Evolutionary conservation across 2,797 vertebrate genomes (phyloP), one percentile per base, ranked within the genome.

Genomic region (Coluber constrictor): DNA sequence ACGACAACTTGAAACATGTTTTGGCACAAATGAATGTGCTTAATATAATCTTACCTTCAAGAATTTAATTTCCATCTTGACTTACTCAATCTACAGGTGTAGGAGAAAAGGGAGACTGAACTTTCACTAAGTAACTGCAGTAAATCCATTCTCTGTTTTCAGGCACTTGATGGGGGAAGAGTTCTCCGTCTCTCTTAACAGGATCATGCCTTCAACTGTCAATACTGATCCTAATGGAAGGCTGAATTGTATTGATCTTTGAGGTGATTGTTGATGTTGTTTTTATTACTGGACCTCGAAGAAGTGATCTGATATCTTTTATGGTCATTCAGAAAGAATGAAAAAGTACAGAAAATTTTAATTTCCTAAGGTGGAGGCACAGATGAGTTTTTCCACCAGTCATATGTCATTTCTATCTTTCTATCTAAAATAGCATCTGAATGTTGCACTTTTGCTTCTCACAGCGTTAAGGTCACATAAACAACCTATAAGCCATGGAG

Each of bases 371-470:
- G 1, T 88, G 86, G 88, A 88, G n/a, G 74, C 54, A 37, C n/a
- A 90, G 54, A 57, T 25, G 3, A 43, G 11, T 27, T 74, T 93
- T 90, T 87, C 0, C 18, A 93, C 37, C 5, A 56, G 51, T 88
- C 27, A 54, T 88, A 32, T 59, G 51, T 20, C 61, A 87, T 60
- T 79, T 79, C 43, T 79, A 3, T 70, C 43, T 57, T 87, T 16
- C 79, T 8, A 51, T 95, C 55, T 91, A 95, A 94, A 95, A 96
- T 92, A 92, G 94, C 47, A 90, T 56, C 55, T 4, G 94, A 55
- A 90, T 90, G 25, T 93, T 92, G 90, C 89, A 95, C 86, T 32
- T 47, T 56, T 96, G 63, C 59, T 95, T 93, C 93, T 96, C 93
- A 92, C 16, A 92, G 61, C 20, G 43, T 56, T 47, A 89, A 54